Percentiles rank a stretch among this genome's conserved stretches.
Conservation (phyloP, 2,888 invertebrate species). For the Polyommatus icarus region DNA sequence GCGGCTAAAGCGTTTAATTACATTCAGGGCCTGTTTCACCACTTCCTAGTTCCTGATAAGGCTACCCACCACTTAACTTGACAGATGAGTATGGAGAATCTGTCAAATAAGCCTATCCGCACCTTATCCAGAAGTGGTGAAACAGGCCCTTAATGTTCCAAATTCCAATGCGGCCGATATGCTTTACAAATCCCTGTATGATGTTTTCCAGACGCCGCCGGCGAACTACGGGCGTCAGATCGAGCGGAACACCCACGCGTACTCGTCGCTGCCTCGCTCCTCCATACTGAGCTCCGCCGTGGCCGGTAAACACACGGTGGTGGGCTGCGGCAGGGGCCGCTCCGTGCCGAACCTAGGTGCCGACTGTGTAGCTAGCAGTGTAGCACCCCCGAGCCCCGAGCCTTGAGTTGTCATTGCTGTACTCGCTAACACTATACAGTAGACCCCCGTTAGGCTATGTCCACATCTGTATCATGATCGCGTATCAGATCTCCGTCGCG, state of each 20-base stretch:
- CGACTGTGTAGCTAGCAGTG: conserved; percentile 44
- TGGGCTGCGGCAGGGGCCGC: conserved; percentile 80
- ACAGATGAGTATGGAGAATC: no score
- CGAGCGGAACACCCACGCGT: conserved; percentile 83
- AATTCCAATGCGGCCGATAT: no score
- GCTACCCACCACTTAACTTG: no score
- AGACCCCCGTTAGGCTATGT: no score
- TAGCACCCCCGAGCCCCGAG: conserved; percentile 42
- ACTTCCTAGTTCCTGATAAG: no score
- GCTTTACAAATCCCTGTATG: neutral
- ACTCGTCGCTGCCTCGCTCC: conserved; percentile 89
- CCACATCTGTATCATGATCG: no score
- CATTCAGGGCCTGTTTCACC: no score
- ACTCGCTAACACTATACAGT: neutral
- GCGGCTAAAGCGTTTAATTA: no score
- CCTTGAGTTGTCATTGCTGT: conserved; percentile 46
- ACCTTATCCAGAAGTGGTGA: no score
- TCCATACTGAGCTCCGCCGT: conserved; percentile 80
- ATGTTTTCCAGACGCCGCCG: conserved; percentile 84
- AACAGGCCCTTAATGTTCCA: no score
- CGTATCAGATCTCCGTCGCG: no score
- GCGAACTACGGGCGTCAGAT: conserved; percentile 87
- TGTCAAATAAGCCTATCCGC: no score
- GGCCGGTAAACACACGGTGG: conserved; percentile 85
- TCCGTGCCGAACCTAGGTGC: conserved; percentile 96